phyloP scores from a whole-genome alignment of 2,113 vertebrate genomes.

The Phocoena sinus region DNA sequence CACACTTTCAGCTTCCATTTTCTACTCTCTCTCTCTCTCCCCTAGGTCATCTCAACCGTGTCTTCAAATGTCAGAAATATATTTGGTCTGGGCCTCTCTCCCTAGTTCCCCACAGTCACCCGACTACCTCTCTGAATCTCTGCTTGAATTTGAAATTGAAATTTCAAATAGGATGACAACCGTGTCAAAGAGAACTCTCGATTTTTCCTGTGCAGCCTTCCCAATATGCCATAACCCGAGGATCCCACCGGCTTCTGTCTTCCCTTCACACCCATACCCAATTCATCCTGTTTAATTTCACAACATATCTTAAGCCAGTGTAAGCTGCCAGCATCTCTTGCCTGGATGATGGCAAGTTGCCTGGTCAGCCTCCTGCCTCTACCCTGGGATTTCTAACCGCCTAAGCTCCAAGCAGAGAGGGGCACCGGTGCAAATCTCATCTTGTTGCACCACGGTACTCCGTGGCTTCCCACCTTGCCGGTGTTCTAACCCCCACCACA shows the following conservation, averaged over 20 bases:
- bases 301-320: too few species aligned
- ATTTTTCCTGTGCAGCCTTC: not conserved
- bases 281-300: not conserved
- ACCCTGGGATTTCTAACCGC: not conserved
- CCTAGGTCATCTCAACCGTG: not conserved
- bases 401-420: not conserved
- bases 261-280: not conserved
- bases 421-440: not conserved
- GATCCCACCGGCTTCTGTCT: not conserved
- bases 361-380: not conserved
- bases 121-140: not conserved
- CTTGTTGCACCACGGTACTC: not conserved
- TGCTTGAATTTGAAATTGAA: not conserved
- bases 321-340: not conserved
- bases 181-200: not conserved
- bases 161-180: not conserved
- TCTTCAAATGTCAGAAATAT: not conserved
- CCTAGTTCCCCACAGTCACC: not conserved
- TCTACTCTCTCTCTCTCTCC: not conserved
- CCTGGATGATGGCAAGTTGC: not conserved
- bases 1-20: too few species aligned
- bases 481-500: not conserved
- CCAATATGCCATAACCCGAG: not conserved
- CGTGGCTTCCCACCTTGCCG: not conserved
- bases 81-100: not conserved